Base-by-base conservation (phyloP, 2,797 vertebrate genomes). In the Todus mexicanus region DNA sequence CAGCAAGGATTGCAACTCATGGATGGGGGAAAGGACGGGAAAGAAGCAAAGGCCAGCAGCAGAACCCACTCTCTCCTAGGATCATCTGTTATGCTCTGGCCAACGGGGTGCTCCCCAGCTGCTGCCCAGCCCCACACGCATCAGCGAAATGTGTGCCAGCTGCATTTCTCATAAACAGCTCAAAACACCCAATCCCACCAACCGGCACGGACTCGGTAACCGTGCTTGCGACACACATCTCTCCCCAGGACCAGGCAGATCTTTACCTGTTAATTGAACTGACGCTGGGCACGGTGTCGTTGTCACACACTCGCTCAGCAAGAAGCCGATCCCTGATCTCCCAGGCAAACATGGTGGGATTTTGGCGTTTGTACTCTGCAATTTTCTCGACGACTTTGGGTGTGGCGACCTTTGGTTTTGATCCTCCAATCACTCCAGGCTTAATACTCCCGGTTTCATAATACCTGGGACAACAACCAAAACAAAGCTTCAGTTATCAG, bases 261-360 rank as follows among this genome's bases (percentile, higher is more conserved):
- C 35, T 81, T 97, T 96, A 99, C 99, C 99, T 99, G 99, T 99
- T 99, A 97, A 99, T 99, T 91, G 99, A 99, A 91, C 99, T 99
- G 98, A 99, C 99, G 5, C 99, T 99, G 97, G 99, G 99, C 84
- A 99, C 99, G 0, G 99, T 99, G 98, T 99, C 99, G 14, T 99
- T 99, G 98, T 99, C 99, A 84, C 99, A 99, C 75, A 99, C 99
- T 94, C 99, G 98, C 96, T 99, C 99, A 0, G 99, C 99, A 64
- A 99, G 98, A 88, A 99, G 98, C 91, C 99, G 97, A 95, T 99
- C 99, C 97, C 99, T 98, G 98, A 99, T 99, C 98, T 99, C 99
- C 99, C 99, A 99, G 98, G 99, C 99, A 98, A 99, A 99, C 99
- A 99, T 99, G 98, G 99, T 99, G 96, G 99, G 99, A 94, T 99